phyloP scores from a whole-genome alignment of 2,888 invertebrate genomes.

The Orthosia incerta region DNA sequence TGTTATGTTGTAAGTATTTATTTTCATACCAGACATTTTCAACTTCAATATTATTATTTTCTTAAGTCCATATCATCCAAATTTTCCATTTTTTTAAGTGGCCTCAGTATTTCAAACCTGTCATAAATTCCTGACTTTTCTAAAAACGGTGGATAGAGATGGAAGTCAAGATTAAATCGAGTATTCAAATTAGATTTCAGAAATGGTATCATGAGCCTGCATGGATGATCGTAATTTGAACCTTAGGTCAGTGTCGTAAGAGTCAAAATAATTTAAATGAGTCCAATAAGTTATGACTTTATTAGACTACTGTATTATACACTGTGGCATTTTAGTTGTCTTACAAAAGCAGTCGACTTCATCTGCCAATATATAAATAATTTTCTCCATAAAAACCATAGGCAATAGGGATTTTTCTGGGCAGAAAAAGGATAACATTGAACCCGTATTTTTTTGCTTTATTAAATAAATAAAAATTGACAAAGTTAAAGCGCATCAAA shows the following conservation, averaged over 20 bases:
- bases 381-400: no score
- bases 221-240: constrained; percentile 13
- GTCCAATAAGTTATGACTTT: not conserved
- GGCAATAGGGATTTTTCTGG: no score
- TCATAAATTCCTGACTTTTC: constrained; percentile 21
- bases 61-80: not conserved
- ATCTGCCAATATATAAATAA: no score
- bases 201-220: not conserved
- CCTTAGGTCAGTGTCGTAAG: not conserved
- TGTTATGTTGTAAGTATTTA: not conserved
- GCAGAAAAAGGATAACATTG: no score
- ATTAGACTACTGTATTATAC: not conserved
- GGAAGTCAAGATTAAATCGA: constrained; percentile 12
- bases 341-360: no score
- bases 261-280: not conserved
- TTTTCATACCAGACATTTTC: not conserved
- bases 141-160: not conserved
- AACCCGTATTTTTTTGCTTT: no score
- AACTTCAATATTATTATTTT: not conserved
- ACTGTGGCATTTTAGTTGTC: no score
- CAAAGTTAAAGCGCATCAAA: no score
- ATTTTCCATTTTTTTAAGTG: not conserved
- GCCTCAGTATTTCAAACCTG: not conserved
- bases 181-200: not conserved
- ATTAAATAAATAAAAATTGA: no score